A percentile compares a stretch with the other conserved stretches of the same genome.
Conservation (phyloP, 2,113 vertebrate species). For the Excalfactoria chinensis region DNA sequence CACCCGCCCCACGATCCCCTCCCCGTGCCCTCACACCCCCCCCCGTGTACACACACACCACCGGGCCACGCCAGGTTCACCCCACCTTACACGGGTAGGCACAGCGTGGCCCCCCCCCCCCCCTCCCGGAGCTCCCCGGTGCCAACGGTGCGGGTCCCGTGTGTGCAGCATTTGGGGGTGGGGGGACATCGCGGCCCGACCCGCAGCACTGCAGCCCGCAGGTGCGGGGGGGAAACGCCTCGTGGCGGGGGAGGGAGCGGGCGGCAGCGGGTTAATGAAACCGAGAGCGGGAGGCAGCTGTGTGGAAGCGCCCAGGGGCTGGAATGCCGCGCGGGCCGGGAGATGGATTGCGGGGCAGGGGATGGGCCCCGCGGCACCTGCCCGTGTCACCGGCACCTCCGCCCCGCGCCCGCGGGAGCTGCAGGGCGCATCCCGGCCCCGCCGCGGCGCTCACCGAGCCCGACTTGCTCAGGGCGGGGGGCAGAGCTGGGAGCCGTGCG, state of each 20-base stretch:
- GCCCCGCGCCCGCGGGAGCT: not conserved
- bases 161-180: not conserved
- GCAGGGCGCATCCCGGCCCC: rapidly evolving
- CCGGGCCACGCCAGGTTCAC: no score
- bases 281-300: slow-evolving; percentile 52
- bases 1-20: not conserved
- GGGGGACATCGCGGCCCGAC: rapidly evolving
- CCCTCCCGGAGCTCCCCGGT: not conserved
- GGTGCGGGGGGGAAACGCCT: slow-evolving; percentile 3
- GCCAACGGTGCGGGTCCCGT: not conserved
- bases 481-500: rapidly evolving
- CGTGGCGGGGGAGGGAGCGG: slow-evolving; percentile 28
- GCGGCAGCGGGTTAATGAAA: slow-evolving; percentile 51
- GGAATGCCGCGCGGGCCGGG: slow-evolving; percentile 49
- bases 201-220: no score
- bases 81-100: not conserved
- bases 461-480: not conserved
- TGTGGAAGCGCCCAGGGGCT: slow-evolving; percentile 49
- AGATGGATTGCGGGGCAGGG: slow-evolving; percentile 54
- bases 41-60: not conserved
- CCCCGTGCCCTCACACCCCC: not conserved
- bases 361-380: not conserved
- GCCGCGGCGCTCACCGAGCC: not conserved
- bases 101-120: no score
- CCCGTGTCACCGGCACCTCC: not conserved